Evolutionary conservation across 2,113 vertebrate species (phyloP).

Genomic region (Elachura formosa): DNA sequence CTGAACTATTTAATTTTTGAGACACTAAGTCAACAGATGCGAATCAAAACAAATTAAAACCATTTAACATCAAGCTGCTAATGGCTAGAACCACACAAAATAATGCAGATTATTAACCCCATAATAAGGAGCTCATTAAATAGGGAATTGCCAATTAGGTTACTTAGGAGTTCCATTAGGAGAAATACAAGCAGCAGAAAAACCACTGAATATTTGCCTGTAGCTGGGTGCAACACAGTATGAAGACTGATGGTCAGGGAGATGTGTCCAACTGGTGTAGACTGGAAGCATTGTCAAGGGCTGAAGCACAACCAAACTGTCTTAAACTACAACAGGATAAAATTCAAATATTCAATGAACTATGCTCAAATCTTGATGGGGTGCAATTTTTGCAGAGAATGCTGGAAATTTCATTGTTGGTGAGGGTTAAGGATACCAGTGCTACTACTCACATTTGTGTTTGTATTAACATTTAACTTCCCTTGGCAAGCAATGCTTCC

Average conservation of each 20-base stretch:
- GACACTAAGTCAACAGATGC: neutral
- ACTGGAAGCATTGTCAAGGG: neutral
- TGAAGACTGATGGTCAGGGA: neutral
- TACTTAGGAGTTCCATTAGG: constrained; percentile 13
- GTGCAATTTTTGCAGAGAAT: neutral
- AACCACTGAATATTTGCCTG: neutral
- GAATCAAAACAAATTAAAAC: constrained; percentile 44
- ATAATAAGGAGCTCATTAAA: constrained; percentile 52
- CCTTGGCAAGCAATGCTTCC: neutral
- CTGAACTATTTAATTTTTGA: constrained; percentile 15
- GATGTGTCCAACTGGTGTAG: neutral
- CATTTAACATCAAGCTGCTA: constrained; percentile 6
- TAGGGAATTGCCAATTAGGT: constrained; percentile 35
- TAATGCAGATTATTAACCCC: constrained; percentile 35
- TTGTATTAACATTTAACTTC: neutral
- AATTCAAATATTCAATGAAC: neutral
- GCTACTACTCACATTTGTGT: neutral
- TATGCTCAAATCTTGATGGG: neutral
- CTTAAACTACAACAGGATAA: neutral
- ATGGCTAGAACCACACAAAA: constrained; percentile 26
- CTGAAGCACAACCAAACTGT: neutral
- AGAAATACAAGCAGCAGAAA: neutral
- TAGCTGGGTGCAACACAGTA: neutral
- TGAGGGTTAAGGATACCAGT: neutral
- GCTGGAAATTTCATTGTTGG: neutral